Base-by-base conservation (phyloP, 2,797 vertebrate genomes). In the Setipinna tenuifilis region DNA sequence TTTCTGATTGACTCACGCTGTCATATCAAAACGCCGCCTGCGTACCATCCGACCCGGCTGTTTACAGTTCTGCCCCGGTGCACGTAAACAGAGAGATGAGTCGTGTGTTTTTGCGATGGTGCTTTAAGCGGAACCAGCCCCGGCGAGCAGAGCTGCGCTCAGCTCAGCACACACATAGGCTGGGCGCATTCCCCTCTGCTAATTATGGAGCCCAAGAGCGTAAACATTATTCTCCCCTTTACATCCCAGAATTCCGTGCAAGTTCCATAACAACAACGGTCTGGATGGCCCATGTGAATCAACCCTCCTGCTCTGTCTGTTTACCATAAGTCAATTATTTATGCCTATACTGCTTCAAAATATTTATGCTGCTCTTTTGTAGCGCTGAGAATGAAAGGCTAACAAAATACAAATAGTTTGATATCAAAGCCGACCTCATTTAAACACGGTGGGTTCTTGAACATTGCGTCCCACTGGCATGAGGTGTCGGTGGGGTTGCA, bases 321-420 rank as follows among this genome's bases (percentile, higher is more conserved):
- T 94, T 91, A 93, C 91, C 92, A 93, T 91, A 90, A 93, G 93
- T 94, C 92, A 93, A 95, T 96, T 94, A 95, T 95, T 95, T 94
- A 93, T 93, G 92, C 89, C 87, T 90, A 91, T 90, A 88, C 90
- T 90, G 93, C 92, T 89, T 93, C 94, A 92, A 94, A 95, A 95
- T 95, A 93, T 95, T 95, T 95, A 95, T 91, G 91, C 90, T 93
- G 86, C 88, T 87, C 90, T 88, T 82, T 81, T 57, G 71, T 86
- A 89, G 89, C 91, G 90, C 90, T 89, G 58, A 82, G 86, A 88
- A 88, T 89, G 41, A 85, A 92, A 93, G 88, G 87, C 91, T 91
- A 86, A 46, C 46, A 23, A 89, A 93, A 95, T 94, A 94, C 91
- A 94, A 94, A 95, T 91, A 92, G 71, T 78, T 44, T 78, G 85